Conservation (phyloP, 35 echinoderm and acorn worm species). For the Diadema setosum region DNA sequence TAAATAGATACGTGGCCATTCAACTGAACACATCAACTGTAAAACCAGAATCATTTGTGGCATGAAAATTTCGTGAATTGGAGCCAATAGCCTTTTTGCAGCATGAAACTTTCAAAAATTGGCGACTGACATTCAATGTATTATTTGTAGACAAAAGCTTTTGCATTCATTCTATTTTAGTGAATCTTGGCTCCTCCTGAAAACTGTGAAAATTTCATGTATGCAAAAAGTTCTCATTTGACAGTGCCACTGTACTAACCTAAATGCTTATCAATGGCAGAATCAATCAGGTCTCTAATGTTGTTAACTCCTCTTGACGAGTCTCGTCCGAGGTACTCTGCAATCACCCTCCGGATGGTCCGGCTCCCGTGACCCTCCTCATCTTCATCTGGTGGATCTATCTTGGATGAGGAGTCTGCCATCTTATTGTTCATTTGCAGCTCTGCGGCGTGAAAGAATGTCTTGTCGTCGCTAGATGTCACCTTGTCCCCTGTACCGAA, state of each 20-base stretch:
- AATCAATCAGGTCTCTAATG: slow-evolving; percentile 92
- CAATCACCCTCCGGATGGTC: slow-evolving; percentile 7
- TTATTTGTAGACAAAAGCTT: no score
- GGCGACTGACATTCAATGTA: no score
- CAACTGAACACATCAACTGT: no score
- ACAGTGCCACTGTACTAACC: slow-evolving; percentile 45
- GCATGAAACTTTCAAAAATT: no score
- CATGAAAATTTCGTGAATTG: no score
- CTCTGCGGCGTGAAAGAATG: not conserved
- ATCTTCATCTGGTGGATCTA: not conserved
- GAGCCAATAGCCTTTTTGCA: no score
- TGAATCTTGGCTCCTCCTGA: no score
- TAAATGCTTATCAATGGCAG: slow-evolving; percentile 90
- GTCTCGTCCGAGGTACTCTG: slow-evolving; percentile 16
- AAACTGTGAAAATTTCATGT: no score
- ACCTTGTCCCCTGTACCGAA: slow-evolving; percentile 49
- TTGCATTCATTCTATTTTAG: no score
- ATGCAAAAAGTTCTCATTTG: not conserved
- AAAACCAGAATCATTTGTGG: no score
- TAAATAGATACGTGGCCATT: no score
- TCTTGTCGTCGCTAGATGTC: slow-evolving; percentile 72
- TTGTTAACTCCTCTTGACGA: slow-evolving; percentile 44
- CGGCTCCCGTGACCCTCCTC: not conserved
- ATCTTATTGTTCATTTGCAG: not conserved
- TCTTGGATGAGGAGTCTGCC: slow-evolving; percentile 1